Percentiles rank a stretch among this genome's conserved stretches.
Evolutionary conservation across 2,113 vertebrate genomes (phyloP).

Genomic region (Barbus barbus): DNA sequence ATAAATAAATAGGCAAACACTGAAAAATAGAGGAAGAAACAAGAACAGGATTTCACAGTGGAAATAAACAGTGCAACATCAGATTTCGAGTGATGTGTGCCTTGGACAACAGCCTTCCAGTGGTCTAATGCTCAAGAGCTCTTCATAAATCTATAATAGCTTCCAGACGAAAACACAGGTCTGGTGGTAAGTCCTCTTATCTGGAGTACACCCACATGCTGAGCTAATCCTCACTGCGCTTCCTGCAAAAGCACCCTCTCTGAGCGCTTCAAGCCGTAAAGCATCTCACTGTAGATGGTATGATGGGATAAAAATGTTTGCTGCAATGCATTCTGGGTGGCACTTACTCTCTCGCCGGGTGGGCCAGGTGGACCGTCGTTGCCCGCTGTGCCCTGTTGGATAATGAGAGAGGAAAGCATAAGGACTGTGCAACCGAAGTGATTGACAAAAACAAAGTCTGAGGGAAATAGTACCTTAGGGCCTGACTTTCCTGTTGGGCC

Average conservation of each 20-base stretch:
- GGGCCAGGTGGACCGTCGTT: slow-evolving; percentile 95
- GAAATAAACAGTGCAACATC: slow-evolving; percentile 1
- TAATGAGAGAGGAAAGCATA: neutral
- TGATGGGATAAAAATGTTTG: neutral
- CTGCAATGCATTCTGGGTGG: slow-evolving; percentile 36
- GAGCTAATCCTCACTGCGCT: slow-evolving; percentile 11
- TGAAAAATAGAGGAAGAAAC: neutral
- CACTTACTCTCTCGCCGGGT: slow-evolving; percentile 92
- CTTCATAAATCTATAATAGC: slow-evolving; percentile 42
- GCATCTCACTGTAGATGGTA: neutral
- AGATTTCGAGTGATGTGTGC: neutral
- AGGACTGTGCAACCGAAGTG: neutral
- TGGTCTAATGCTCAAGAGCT: slow-evolving; percentile 34
- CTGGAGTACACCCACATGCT: slow-evolving; percentile 15
- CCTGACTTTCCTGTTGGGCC: slow-evolving; percentile 88
- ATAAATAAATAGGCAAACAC: slow-evolving; percentile 3
- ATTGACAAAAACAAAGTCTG: neutral
- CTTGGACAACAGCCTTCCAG: slow-evolving; percentile 1
- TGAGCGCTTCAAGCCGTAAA: neutral
- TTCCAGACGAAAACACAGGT: slow-evolving; percentile 12
- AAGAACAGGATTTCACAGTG: neutral
- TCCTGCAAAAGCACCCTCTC: neutral
- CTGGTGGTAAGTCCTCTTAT: slow-evolving; percentile 25
- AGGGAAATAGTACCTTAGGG: slow-evolving; percentile 76
- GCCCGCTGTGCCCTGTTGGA: slow-evolving; percentile 87